Base-by-base conservation (phyloP, 2,797 vertebrate genomes). In the Lateolabrax maculatus region DNA sequence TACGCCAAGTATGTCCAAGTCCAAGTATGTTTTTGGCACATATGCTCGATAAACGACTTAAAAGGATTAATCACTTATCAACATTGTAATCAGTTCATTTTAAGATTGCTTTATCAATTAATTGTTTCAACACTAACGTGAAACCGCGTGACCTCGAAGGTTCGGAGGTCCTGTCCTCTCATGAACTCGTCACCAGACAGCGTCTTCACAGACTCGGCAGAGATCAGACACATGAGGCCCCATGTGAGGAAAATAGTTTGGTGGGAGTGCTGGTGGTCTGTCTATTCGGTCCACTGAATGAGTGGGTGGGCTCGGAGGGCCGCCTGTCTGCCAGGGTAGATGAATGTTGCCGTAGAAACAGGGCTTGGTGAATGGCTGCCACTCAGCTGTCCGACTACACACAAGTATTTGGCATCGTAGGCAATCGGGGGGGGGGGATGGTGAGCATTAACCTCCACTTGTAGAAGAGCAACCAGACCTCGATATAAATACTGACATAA, bases 371-470 rank as follows among this genome's bases (percentile, higher is more conserved):
- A 89, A 80, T 75, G 43, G 81, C 72, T 91, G 87, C 77, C 84
- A 79, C 84, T 92, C 87, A 90, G 91, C 89, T 91, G 90, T 88
- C 90, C 82, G 76, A 77, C 77, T 79, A n/a, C 79, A 64, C 55
- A 29, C 36, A 68, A 49, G 61, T 72, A 75, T 89, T 73, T 81
- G 79, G 78, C 77, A 51, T 69, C 37, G 70, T 39, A 18, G 65
- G 46, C 23, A n/a, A 70, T 37, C 39, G 19, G 16, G 9, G 12
- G 12, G 13, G 29, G 25, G 52, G 10, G 65, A 13, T 13, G 73
- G 64, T 27, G 56, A 49, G 37, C 36, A 51, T 25, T 11, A 36
- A 43, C 6, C 23, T 75, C 39, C 37, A 62, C 51, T 84, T 75
- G 56, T 57, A 27, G 52, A 69, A 25, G 49, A 67, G 25, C 29